Evolutionary conservation across 1,140 invertebrate species (phyloP), one percentile per base, ranked within the genome.

Genomic region (Melanaphis sacchari): DNA sequence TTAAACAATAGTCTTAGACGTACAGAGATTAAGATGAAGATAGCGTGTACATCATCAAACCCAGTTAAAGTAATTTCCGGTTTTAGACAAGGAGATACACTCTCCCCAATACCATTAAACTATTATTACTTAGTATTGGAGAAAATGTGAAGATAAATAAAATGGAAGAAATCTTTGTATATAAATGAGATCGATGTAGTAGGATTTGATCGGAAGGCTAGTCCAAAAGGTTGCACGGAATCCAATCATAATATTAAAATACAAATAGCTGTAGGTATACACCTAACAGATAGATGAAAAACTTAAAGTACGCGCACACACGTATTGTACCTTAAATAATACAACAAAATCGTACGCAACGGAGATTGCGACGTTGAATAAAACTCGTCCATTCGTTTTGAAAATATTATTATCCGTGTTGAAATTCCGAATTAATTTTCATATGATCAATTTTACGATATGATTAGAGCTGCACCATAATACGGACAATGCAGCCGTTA

Each of bases 91-190:
- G 59, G 5, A n/a, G 59, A 76, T 66, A n/a, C 59, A 76, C n/a
- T 76, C 59, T 76, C 59, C 59, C 4, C 15, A n/a, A n/a, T 15
- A 76, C 15, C 15, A 15, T 76, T 76, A 15, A 18, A 76, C 59
- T 76, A 76, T n/a, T 76, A 76, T 76, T 76, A 76, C 31, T 76
- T 66, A n/a, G 59, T 76, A 76, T 76, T n/a, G n/a, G 59, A 76
- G 59, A 76, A 76, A 76, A n/a, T n/a, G 18, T 18, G n/a, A 76
- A 76, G 31, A 76, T n/a, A n/a, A 31, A 76, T n/a, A 2, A 18
- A 76, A 76, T n/a, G 31, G 31, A 76, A n/a, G 59, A n/a, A 76
- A 76, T 76, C 15, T 18, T 76, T 15, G 59, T 76, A 76, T 76
- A 76, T n/a, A n/a, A 76, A 76, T n/a, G 5, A n/a, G 59, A 76